Base-by-base conservation (phyloP, 2,113 vertebrate genomes). In the Peromyscus leucopus region DNA sequence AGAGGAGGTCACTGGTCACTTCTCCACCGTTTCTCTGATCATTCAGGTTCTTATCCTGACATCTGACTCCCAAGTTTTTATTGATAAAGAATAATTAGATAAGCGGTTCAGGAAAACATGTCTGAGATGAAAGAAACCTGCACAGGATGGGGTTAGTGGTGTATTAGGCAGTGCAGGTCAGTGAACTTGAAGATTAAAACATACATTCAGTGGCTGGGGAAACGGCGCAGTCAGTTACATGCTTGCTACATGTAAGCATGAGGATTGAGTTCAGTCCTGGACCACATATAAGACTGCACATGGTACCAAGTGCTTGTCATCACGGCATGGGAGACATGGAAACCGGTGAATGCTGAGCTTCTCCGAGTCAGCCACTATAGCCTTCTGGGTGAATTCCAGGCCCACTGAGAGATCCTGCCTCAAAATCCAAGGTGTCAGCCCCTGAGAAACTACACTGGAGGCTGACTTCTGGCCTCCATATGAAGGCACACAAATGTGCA, bases 171-270 rank as follows among this genome's bases (percentile, higher is more conserved):
- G 9, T 88, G 5, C 1, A 89, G 24, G 69, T 46, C 36, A 87
- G 33, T 84, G 19, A 91, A 90, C 31, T 78, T 87, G 63, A 84
- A 94, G 9, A 28, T 83, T 91, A 59, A 85, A 95, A 86, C 51
- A 55, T 51, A 55, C 22, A 55, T 16, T 55, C 42, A 88, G 26
- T 31, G 28, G 61, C 26, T 65, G 17, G 28, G 42, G 31, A 48
- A 33, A 48, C 5, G 33, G 65, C 11, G n/a, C 84, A 24, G 7
- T 55, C 46, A 55, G 21, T 26, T 16, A 15, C 24, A 33, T 71
- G 63, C 31, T 86, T 21, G 33, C 42, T 51, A n/a, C n/a, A n/a
- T n/a, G 12, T 22, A 33, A 33, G 17, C 26, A 10, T 33, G 61
- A 67, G 28, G 28, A 33, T 10, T 48, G 39, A 65, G 28, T 51